These are phyloP conservation scores for Hyaena hyaena DNA, from an alignment of 2,113 vertebrate genomes.

Conservation along the genomic window DNA sequence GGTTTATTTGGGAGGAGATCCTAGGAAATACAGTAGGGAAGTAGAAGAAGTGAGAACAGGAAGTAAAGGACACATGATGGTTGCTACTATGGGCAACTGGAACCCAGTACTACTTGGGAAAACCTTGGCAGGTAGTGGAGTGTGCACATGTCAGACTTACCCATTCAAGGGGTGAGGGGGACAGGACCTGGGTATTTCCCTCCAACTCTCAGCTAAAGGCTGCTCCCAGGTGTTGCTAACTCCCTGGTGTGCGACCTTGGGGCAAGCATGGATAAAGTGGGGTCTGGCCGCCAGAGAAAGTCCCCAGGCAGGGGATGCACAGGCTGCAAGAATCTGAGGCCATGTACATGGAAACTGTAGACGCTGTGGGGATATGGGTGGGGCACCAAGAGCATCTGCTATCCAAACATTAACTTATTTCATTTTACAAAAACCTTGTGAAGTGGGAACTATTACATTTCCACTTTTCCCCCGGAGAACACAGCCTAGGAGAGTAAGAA, in stretches of 20 bases:
- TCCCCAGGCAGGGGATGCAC: neutral
- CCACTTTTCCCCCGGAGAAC: neutral
- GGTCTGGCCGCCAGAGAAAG: neutral
- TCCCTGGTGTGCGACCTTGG: neutral
- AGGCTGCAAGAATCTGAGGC: neutral
- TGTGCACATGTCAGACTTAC: neutral
- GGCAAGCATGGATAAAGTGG: neutral
- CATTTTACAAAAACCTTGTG: neutral
- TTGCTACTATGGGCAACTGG: neutral
- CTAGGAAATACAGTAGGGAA: neutral
- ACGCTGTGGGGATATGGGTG: neutral
- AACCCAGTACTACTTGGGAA: neutral
- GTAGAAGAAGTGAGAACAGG: neutral
- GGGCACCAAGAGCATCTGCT: neutral
- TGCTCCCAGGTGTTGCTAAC: neutral
- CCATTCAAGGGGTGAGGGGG: rapidly evolving
- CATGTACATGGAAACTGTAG: rapidly evolving
- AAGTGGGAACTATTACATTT: neutral
- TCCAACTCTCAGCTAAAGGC: neutral
- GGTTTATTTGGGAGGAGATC: neutral
- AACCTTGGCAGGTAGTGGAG: neutral
- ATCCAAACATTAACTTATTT: neutral
- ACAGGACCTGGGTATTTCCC: neutral
- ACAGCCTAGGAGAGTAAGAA: neutral
- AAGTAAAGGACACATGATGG: neutral